These are phyloP conservation scores for Ophonus ardosiacus DNA, from an alignment of 2,888 invertebrate species.

Conservation along the genomic window DNA sequence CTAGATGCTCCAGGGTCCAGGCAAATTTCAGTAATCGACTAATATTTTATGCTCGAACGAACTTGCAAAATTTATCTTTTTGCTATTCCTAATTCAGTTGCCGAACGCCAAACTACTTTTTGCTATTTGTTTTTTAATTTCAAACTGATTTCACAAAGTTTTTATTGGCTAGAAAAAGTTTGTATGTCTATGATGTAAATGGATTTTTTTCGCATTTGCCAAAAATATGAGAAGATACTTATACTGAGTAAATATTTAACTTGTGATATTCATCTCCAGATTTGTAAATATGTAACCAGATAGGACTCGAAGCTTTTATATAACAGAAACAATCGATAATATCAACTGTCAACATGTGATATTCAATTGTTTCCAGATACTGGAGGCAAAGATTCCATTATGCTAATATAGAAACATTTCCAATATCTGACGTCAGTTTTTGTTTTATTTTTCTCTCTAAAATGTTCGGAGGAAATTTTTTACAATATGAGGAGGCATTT, in stretches of 20 bases:
- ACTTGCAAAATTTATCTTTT: not conserved
- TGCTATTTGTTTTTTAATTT: not conserved
- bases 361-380: constrained; percentile 31
- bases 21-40: not conserved
- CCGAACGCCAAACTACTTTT: not conserved
- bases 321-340: constrained; percentile 39
- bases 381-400: constrained; percentile 12
- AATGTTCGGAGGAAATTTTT: not conserved
- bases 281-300: constrained; percentile 36
- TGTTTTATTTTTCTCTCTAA: not conserved
- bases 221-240: not conserved
- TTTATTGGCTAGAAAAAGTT: not conserved
- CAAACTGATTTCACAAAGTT: not conserved
- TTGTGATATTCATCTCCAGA: constrained; percentile 20
- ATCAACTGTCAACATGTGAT: constrained; percentile 15
- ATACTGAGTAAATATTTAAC: not conserved
- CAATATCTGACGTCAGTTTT: constrained; percentile 3
- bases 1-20: not conserved
- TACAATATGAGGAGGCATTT: not conserved
- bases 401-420: constrained; percentile 16
- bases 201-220: no score
- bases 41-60: not conserved
- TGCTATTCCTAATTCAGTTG: not conserved
- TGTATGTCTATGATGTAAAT: not conserved
- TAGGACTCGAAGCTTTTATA: not conserved